Evolutionary conservation across 2,888 invertebrate species (phyloP).

Genomic region (Rambutsinella grinnellia): DNA sequence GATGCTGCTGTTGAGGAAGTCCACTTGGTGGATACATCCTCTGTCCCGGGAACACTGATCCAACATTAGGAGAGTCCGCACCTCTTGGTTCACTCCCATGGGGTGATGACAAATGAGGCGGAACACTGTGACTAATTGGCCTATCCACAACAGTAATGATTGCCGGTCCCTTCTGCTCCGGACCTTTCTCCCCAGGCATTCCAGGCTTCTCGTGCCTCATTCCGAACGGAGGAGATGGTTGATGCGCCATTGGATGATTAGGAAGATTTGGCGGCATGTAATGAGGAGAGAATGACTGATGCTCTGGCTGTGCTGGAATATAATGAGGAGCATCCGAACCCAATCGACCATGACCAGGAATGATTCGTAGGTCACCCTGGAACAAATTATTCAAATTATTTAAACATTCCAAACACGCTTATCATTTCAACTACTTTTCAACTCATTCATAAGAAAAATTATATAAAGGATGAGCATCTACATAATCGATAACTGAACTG

Average conservation of each 20-base stretch:
- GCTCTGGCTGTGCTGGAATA: conserved; percentile 53
- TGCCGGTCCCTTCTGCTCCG: conserved; percentile 15
- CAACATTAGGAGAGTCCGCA: conserved; percentile 76
- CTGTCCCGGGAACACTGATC: conserved; percentile 68
- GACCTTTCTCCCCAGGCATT: conserved; percentile 24
- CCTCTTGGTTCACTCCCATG: conserved; percentile 67
- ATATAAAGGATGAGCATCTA: too few relatives aligned
- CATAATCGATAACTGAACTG: too few relatives aligned
- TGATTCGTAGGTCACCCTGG: conserved; percentile 56
- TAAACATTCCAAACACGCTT: too few relatives aligned
- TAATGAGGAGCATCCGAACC: conserved; percentile 49
- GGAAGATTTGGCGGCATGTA: conserved; percentile 52
- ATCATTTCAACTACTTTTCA: too few relatives aligned
- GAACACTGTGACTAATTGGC: conserved; percentile 47
- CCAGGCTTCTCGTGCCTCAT: conserved; percentile 37
- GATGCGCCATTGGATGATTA: conserved; percentile 49
- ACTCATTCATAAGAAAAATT: too few relatives aligned
- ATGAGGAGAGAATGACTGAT: conserved; percentile 50
- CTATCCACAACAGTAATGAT: conserved; percentile 44
- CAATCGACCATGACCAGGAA: conserved; percentile 41
- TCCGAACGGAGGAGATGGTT: conserved; percentile 45
- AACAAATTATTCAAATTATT: too few relatives aligned
- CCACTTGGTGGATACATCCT: conserved; percentile 60
- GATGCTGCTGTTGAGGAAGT: conserved; percentile 59
- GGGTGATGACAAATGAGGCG: conserved; percentile 61